Evolutionary conservation across 2,113 vertebrate genomes (phyloP), one percentile per base, ranked within the genome.

Genomic region (Istiophorus platypterus): DNA sequence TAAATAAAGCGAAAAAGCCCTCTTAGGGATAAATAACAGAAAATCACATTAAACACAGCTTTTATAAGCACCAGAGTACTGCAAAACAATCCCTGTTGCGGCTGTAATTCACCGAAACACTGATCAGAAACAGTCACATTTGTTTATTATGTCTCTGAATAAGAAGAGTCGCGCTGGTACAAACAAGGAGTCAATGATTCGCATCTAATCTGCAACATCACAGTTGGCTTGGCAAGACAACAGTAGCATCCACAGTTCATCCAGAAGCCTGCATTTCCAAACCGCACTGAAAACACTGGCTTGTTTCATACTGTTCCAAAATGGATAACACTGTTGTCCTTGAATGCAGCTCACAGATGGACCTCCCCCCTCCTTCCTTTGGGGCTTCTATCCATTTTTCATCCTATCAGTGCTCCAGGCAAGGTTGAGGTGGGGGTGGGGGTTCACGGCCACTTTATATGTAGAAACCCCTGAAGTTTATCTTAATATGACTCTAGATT

Each of bases 321-420:
- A 72, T 90, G 90, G 89, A 91, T 87, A 91, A 90, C 93, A 92
- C 91, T 90, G 92, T 90, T 93, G 92, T 91, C 93, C 93, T 94
- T 94, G 92, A 93, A 93, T 76, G 91, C 85, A 89, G 89, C 92
- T 81, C 92, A 91, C 92, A 92, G 92, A 92, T 92, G 92, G 91
- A 93, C 85, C 71, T 78, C 56, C 83, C 85, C 65, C 74, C 74
- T 73, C 63, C 85, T 83, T 91, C 88, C 88, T 91, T 85, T 82
- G 85, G 90, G 79, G 83, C 76, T 68, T 85, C 84, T 67, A 72
- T 87, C 89, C 87, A 91, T 93, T 91, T 92, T 91, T 93, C 87
- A 91, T 92, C 91, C 91, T 62, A 79, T 85, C 87, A 76, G 67
- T 17, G 88, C 92, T 88, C 61, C 69, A 79, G 87, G 92, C 91